phyloP scores from a whole-genome alignment of 2,113 vertebrate genomes.

The Neolamprologus variostigma region DNA sequence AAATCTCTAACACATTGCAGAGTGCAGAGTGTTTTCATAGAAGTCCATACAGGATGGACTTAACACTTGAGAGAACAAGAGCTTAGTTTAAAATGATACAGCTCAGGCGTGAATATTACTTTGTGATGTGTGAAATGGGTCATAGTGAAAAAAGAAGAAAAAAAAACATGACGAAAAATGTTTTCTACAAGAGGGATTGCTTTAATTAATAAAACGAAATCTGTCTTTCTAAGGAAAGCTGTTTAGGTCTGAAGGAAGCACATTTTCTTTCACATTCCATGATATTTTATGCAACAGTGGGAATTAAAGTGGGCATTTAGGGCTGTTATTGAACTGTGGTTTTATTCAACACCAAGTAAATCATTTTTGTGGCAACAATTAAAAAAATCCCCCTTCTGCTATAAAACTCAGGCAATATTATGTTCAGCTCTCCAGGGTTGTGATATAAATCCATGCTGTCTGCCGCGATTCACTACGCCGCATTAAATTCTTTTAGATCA shows the following conservation, averaged over 20 bases:
- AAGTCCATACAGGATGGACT: conserved; percentile 35
- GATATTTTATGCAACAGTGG: background rate
- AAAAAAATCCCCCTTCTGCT: conserved; percentile 61
- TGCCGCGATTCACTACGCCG: conserved; percentile 74
- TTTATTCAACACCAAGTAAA: conserved; percentile 71
- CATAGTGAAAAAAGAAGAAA: background rate
- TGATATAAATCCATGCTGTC: conserved; percentile 75
- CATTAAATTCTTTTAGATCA: conserved; percentile 79
- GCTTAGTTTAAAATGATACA: conserved; percentile 42
- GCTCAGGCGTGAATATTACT: conserved; percentile 38
- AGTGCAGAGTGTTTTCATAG: conserved; percentile 38
- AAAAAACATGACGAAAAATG: background rate
- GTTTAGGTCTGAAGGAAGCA: background rate
- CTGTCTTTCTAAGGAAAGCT: background rate
- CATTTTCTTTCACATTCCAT: background rate
- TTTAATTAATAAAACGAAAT: conserved; percentile 9
- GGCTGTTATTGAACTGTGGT: conserved; percentile 48
- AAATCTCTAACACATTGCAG: conserved; percentile 64
- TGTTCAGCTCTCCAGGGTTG: conserved; percentile 64
- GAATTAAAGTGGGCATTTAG: conserved; percentile 44
- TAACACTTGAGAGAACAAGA: conserved; percentile 29
- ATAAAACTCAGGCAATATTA: conserved; percentile 73
- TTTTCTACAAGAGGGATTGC: background rate
- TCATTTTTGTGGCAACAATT: conserved; percentile 76
- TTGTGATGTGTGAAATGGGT: conserved; percentile 42